These are phyloP conservation scores for Amorpha juglandis DNA, from an alignment of 2,888 invertebrate genomes.

Conservation along the genomic window DNA sequence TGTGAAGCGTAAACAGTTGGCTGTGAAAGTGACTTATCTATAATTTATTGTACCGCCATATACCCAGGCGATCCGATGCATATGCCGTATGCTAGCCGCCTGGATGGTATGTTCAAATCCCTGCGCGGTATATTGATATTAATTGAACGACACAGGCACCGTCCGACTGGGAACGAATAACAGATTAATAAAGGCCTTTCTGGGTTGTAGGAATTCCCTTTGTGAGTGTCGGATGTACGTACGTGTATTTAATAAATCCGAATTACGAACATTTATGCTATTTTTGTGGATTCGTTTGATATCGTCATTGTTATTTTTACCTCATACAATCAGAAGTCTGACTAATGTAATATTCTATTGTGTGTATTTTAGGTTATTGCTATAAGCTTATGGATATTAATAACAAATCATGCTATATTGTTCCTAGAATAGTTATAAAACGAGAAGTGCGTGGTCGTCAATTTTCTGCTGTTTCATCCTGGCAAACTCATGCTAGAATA, in stretches of 20 bases:
- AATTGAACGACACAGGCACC: constrained; percentile 65
- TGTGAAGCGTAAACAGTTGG: constrained; percentile 15
- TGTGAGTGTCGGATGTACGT: constrained; percentile 59
- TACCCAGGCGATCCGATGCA: constrained; percentile 16
- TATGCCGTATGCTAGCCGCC: constrained; percentile 36
- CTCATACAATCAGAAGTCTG: neutral
- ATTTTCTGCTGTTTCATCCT: no score
- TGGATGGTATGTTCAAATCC: constrained; percentile 55
- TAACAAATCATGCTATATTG: no score
- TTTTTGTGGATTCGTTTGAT: constrained; percentile 32
- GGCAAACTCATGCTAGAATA: no score
- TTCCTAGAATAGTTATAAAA: no score
- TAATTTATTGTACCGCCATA: constrained; percentile 45
- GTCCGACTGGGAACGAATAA: constrained; percentile 59
- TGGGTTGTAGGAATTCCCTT: constrained; percentile 66
- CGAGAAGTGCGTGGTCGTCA: no score
- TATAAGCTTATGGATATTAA: no score
- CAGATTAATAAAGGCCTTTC: constrained; percentile 65
- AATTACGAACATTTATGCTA: constrained; percentile 40
- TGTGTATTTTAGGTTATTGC: neutral
- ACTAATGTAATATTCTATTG: neutral
- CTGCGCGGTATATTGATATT: constrained; percentile 67
- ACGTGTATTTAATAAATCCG: constrained; percentile 59
- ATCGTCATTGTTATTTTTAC: constrained; percentile 5
- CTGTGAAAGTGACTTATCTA: constrained; percentile 28